These are phyloP conservation scores for Drosophila bunnanda DNA, from an alignment of 2,888 invertebrate species.

Conservation along the genomic window DNA sequence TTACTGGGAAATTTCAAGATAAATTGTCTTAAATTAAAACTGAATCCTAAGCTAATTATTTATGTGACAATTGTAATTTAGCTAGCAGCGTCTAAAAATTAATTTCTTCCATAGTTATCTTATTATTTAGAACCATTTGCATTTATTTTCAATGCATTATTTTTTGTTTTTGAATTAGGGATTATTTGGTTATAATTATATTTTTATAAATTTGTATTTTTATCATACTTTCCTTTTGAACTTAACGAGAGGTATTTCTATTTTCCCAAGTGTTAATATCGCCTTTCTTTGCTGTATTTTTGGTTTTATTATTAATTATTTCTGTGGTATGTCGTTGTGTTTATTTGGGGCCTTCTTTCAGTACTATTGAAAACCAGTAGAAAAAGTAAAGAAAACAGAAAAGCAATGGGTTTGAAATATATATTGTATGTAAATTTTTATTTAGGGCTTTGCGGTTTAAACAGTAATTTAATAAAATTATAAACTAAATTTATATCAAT, in stretches of 20 bases:
- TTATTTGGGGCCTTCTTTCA: constrained; percentile 37
- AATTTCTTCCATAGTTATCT: constrained; percentile 9
- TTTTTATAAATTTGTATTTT: constrained; percentile 60
- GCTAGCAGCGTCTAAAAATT: constrained; percentile 38
- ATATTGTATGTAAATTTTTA: constrained; percentile 73
- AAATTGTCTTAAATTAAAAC: constrained; percentile 49
- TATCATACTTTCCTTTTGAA: constrained; percentile 82
- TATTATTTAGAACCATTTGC: constrained; percentile 19
- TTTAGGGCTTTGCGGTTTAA: constrained; percentile 70
- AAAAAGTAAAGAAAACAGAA: constrained; percentile 13
- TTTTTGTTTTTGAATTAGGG: constrained; percentile 1
- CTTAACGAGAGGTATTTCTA: constrained; percentile 85
- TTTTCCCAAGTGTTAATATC: constrained; percentile 84
- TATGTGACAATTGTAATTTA: constrained; percentile 37
- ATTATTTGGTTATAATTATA: constrained; percentile 27
- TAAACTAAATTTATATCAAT: constrained; percentile 64
- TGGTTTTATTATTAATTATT: constrained; percentile 30
- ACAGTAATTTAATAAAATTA: constrained; percentile 73
- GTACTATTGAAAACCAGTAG: constrained; percentile 33
- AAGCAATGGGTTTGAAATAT: constrained; percentile 46
- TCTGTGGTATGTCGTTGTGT: constrained; percentile 55
- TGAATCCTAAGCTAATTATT: constrained; percentile 24
- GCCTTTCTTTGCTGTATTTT: constrained; percentile 57
- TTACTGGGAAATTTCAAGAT: constrained; percentile 46
- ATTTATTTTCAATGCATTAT: background rate